phyloP scores from a whole-genome alignment of 2,113 vertebrate species.

The Coreoperca whiteheadi region DNA sequence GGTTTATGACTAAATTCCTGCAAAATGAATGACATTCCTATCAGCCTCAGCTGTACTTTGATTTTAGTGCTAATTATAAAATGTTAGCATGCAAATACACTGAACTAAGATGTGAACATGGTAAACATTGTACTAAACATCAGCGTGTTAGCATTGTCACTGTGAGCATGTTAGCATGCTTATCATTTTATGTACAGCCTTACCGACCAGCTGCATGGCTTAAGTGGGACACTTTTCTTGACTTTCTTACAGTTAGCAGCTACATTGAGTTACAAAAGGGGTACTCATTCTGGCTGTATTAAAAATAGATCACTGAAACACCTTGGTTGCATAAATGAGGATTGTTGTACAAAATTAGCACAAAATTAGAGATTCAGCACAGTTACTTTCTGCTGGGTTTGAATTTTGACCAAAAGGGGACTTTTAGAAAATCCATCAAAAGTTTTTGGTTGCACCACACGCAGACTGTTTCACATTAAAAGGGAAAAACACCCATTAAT shows the following conservation, averaged over 20 bases:
- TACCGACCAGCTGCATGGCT: too few relatives aligned
- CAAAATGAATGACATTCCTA: not conserved
- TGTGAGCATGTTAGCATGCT: not conserved
- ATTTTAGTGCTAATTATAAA: not conserved
- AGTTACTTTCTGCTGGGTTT: not conserved
- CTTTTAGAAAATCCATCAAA: not conserved
- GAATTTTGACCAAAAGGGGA: not conserved
- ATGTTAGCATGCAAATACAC: not conserved
- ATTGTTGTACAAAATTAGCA: not conserved
- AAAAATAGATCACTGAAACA: conserved; percentile 32
- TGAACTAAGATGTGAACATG: not conserved
- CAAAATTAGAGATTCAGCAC: not conserved
- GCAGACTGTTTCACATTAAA: not conserved
- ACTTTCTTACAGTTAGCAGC: not conserved
- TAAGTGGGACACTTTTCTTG: not conserved
- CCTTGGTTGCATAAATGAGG: not conserved
- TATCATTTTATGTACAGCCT: not conserved
- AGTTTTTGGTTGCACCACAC: not conserved
- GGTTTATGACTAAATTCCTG: not conserved
- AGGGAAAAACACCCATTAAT: not conserved
- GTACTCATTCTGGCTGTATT: not conserved
- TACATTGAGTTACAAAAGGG: not conserved
- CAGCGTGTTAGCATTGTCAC: not conserved
- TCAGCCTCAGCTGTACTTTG: not conserved
- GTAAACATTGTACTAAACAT: not conserved